Percentiles rank a stretch among this genome's conserved stretches.
phyloP scores from a whole-genome alignment of 2,888 invertebrate genomes.

The Subacronicta megacephala region DNA sequence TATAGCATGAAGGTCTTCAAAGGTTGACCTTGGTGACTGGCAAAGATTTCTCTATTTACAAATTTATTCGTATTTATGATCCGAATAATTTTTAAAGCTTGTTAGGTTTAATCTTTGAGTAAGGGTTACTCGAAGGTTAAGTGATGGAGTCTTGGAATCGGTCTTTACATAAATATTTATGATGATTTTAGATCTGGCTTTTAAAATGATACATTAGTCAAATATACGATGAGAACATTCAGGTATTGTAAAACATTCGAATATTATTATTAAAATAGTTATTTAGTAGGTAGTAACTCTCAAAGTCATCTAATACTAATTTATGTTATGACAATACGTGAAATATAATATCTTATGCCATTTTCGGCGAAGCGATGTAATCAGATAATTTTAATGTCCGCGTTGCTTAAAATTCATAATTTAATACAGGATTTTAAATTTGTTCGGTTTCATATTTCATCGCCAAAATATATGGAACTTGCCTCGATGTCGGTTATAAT shows the following conservation, averaged over 20 bases:
- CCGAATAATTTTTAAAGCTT: no score
- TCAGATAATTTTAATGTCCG: slow-evolving; percentile 29
- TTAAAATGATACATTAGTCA: no score
- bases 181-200: no score
- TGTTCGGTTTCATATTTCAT: slow-evolving; percentile 16
- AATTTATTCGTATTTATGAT: background rate
- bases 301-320: slow-evolving; percentile 17
- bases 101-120: no score
- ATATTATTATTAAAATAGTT: slow-evolving; percentile 21
- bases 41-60: background rate
- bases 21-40: background rate
- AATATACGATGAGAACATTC: background rate
- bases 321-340: slow-evolving; percentile 21
- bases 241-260: background rate
- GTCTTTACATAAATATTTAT: no score
- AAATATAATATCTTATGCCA: slow-evolving; percentile 36
- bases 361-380: slow-evolving; percentile 33
- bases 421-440: slow-evolving; percentile 11
- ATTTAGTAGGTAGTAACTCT: slow-evolving; percentile 1
- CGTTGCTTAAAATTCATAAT: slow-evolving; percentile 14
- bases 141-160: no score
- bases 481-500: background rate
- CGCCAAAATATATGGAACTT: slow-evolving; percentile 3
- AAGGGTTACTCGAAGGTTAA: no score
- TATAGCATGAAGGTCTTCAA: slow-evolving; percentile 22